phyloP scores from a whole-genome alignment of 2,113 vertebrate genomes.

The Triplophysa tibetana region DNA sequence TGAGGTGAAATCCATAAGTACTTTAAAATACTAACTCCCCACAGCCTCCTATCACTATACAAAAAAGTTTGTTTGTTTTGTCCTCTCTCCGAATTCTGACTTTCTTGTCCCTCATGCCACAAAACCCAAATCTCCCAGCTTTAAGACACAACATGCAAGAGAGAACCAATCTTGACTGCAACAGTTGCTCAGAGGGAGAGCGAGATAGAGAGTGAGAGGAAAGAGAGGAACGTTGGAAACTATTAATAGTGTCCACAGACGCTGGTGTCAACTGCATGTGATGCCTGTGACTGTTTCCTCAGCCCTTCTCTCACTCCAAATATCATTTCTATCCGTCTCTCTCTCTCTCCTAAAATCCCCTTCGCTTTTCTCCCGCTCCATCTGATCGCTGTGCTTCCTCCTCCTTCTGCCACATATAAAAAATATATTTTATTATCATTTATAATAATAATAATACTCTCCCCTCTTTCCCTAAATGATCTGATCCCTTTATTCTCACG shows the following conservation, averaged over 20 bases:
- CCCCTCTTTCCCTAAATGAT: neutral
- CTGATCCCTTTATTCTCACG: neutral
- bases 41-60: no score
- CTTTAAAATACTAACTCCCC: no score
- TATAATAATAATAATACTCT: no score
- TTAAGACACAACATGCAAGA: neutral
- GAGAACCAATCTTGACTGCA: neutral
- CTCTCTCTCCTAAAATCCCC: constrained; percentile 16
- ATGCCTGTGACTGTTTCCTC: constrained; percentile 56
- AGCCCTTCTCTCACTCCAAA: constrained; percentile 21
- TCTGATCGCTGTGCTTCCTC: neutral
- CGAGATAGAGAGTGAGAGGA: constrained; percentile 21
- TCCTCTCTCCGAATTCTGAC: neutral
- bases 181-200: neutral
- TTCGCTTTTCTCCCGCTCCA: neutral
- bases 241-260: constrained; percentile 61
- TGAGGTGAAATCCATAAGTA: no score
- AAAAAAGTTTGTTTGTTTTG: neutral
- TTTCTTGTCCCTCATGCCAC: neutral
- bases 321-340: neutral
- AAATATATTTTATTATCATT: neutral
- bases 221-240: constrained; percentile 51
- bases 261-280: constrained; percentile 60
- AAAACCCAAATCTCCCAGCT: neutral
- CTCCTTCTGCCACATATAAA: neutral